These are phyloP conservation scores for Halictus quadricinctus DNA, from an alignment of 2,888 invertebrate genomes.

Conservation along the genomic window DNA sequence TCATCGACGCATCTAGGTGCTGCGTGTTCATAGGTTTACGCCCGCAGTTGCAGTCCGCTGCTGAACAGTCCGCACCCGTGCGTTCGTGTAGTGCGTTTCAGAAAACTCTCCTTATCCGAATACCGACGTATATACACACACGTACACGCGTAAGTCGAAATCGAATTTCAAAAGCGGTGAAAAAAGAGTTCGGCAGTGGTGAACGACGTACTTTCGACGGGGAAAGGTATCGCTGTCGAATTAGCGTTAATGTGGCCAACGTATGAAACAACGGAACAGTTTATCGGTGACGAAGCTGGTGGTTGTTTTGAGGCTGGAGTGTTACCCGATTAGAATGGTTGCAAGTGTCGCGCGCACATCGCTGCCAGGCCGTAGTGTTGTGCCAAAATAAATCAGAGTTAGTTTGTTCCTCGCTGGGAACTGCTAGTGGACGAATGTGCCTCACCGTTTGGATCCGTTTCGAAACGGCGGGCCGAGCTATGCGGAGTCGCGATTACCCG, in stretches of 20 bases:
- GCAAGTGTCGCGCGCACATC: conserved; percentile 73
- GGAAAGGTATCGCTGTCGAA: not conserved
- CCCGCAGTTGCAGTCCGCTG: conserved; percentile 63
- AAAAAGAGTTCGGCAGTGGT: conserved; percentile 6
- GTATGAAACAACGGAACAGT: conserved; percentile 5
- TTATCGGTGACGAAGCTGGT: conserved; percentile 45
- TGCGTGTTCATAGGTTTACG: conserved; percentile 56
- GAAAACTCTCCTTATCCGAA: conserved; percentile 43
- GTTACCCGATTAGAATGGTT: conserved; percentile 69
- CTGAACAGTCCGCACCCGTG: conserved; percentile 62
- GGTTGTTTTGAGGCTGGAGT: conserved; percentile 64
- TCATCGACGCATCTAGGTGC: conserved; percentile 43
- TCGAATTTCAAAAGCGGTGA: conserved; percentile 50
- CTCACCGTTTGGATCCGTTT: conserved; percentile 32
- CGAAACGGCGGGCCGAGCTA: conserved; percentile 54
- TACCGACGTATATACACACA: conserved; percentile 22
- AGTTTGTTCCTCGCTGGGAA: conserved; percentile 29
- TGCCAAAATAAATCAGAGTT: conserved; percentile 67
- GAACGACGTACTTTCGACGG: not conserved
- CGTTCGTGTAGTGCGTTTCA: conserved; percentile 49
- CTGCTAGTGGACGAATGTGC: conserved; percentile 51
- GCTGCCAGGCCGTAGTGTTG: conserved; percentile 61
- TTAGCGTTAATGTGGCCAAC: conserved; percentile 21
- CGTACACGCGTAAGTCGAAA: conserved; percentile 34
- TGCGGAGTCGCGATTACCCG: conserved; percentile 60